Evolutionary conservation across 1,140 invertebrate genomes (phyloP).

Genomic region (Ceratina australensis): DNA sequence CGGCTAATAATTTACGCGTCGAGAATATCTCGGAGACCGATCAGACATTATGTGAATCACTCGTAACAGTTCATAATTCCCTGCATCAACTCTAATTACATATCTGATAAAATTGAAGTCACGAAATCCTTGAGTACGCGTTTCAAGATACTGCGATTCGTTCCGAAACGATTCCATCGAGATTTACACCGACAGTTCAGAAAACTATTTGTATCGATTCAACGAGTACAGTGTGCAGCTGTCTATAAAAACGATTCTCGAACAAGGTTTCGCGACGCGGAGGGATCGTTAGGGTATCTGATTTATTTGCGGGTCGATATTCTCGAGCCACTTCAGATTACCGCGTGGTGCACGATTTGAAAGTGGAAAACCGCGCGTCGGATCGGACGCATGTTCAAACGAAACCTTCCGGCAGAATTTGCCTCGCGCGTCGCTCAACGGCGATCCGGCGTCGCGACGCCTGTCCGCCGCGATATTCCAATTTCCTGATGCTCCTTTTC

Average conservation of each 20-base stretch:
- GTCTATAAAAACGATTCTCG: neutral
- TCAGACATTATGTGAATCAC: too few relatives aligned
- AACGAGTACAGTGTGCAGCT: neutral
- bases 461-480: neutral
- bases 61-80: too few relatives aligned
- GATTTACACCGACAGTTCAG: neutral
- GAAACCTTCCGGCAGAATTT: neutral
- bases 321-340: conserved; percentile 11
- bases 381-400: conserved; percentile 17
- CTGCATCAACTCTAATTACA: too few relatives aligned
- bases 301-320: conserved; percentile 40
- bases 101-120: too few relatives aligned
- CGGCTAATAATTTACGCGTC: conserved; percentile 1
- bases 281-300: conserved; percentile 28
- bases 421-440: conserved; percentile 14
- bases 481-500: neutral
- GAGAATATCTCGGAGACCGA: neutral
- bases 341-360: neutral
- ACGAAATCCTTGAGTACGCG: too few relatives aligned
- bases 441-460: conserved; percentile 4
- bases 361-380: neutral
- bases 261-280: neutral
- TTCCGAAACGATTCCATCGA: neutral
- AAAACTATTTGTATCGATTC: neutral
- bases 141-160: too few relatives aligned